Percentiles rank a stretch among this genome's conserved stretches.
phyloP scores from a whole-genome alignment of 2,797 vertebrate genomes.

The Gastrophryne carolinensis region DNA sequence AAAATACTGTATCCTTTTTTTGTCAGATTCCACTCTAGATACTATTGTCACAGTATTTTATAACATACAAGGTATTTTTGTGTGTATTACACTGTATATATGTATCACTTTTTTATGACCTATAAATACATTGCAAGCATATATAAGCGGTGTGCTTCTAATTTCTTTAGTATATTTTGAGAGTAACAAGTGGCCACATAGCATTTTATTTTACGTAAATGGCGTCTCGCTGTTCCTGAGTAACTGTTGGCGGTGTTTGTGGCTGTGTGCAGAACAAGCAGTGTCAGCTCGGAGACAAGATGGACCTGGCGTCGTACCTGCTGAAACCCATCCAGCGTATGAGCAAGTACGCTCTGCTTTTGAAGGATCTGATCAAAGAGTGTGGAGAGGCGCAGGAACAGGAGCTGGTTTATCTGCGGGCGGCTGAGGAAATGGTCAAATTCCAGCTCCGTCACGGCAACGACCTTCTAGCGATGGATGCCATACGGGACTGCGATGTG shows the following conservation, averaged over 20 bases:
- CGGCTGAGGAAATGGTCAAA: conserved; percentile 74
- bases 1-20: too few relatives aligned
- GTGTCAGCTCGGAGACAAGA: conserved; percentile 73
- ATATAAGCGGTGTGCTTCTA: too few relatives aligned
- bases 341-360: conserved; percentile 77
- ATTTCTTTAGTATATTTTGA: too few relatives aligned
- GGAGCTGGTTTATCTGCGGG: conserved; percentile 61
- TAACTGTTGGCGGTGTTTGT: background rate
- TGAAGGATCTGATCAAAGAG: conserved; percentile 75
- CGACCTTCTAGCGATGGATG: conserved; percentile 80
- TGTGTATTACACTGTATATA: too few relatives aligned
- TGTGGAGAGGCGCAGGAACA: conserved; percentile 66
- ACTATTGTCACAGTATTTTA: too few relatives aligned
- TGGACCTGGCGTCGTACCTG: conserved; percentile 80
- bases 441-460: conserved; percentile 80
- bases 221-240: too few relatives aligned
- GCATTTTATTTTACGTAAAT: too few relatives aligned
- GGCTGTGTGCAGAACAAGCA: conserved; percentile 71
- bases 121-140: too few relatives aligned
- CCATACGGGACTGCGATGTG: conserved; percentile 77
- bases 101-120: too few relatives aligned
- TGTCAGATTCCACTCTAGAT: too few relatives aligned
- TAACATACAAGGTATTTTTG: too few relatives aligned
- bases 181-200: too few relatives aligned
- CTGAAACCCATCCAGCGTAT: conserved; percentile 80